phyloP scores from a whole-genome alignment of 2,888 invertebrate genomes.

The Neoscelio sp. region DNA sequence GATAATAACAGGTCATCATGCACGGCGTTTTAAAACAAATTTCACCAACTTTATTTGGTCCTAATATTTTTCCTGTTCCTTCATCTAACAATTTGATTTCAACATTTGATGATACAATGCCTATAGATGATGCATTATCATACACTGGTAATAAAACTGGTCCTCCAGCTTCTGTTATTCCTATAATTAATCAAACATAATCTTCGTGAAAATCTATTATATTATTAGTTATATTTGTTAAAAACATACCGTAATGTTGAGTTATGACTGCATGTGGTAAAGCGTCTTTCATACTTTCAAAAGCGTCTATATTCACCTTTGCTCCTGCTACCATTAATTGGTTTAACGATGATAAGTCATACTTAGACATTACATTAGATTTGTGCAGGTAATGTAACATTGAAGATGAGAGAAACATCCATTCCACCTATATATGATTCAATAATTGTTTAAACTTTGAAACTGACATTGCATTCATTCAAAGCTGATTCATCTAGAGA shows the following conservation, averaged over 20 bases:
- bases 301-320: constrained; percentile 68
- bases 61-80: constrained; percentile 32
- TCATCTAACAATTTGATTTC: constrained; percentile 63
- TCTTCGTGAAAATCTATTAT: not conserved
- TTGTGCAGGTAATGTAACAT: constrained; percentile 69
- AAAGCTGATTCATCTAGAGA: too few relatives aligned
- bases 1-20: constrained; percentile 66
- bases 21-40: constrained; percentile 54
- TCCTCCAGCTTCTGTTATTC: constrained; percentile 58
- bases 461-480: too few relatives aligned
- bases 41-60: constrained; percentile 64
- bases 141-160: constrained; percentile 18
- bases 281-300: constrained; percentile 55
- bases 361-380: constrained; percentile 67
- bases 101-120: constrained; percentile 42
- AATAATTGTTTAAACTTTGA: not conserved
- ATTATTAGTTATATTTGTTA: not conserved
- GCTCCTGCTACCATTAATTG: constrained; percentile 70
- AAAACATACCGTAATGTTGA: constrained; percentile 71
- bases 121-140: constrained; percentile 43
- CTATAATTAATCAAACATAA: constrained; percentile 12
- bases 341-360: constrained; percentile 71
- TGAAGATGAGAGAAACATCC: constrained; percentile 70
- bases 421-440: constrained; percentile 67
- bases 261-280: constrained; percentile 68